phyloP scores from a whole-genome alignment of 1,140 invertebrate species.

The Stegodyphus mimosarum region DNA sequence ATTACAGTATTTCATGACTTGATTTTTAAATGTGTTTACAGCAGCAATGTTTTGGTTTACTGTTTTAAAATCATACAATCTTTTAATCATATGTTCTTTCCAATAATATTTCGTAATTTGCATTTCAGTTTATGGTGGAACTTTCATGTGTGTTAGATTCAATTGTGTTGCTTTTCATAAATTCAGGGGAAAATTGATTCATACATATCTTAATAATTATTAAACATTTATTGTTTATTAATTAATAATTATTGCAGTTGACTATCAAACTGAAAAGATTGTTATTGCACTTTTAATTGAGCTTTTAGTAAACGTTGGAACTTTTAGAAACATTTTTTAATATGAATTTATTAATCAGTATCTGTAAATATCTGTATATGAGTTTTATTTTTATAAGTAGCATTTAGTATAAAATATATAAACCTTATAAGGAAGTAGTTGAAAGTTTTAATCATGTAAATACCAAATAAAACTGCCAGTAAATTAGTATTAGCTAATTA shows the following conservation, averaged over 20 bases:
- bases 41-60: too few relatives aligned
- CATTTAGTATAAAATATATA: conserved; percentile 5
- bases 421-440: background rate
- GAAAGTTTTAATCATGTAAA: background rate
- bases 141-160: too few relatives aligned
- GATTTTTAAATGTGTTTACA: too few relatives aligned
- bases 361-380: conserved; percentile 53
- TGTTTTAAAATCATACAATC: too few relatives aligned
- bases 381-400: conserved; percentile 46
- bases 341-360: conserved; percentile 3
- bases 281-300: conserved; percentile 40
- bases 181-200: too few relatives aligned
- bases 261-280: conserved; percentile 47
- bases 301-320: conserved; percentile 42
- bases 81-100: too few relatives aligned
- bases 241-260: conserved; percentile 30
- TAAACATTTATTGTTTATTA: background rate
- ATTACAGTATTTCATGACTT: too few relatives aligned
- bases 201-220: background rate
- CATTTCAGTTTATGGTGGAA: too few relatives aligned
- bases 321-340: conserved; percentile 36
- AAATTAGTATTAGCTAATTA: too few relatives aligned
- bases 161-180: too few relatives aligned
- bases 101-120: too few relatives aligned
- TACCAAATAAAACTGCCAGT: background rate